Percentiles rank a stretch among this genome's conserved stretches.
These are phyloP conservation scores for Neoitamus cyanurus DNA, from an alignment of 2,888 invertebrate genomes.

Conservation along the genomic window DNA sequence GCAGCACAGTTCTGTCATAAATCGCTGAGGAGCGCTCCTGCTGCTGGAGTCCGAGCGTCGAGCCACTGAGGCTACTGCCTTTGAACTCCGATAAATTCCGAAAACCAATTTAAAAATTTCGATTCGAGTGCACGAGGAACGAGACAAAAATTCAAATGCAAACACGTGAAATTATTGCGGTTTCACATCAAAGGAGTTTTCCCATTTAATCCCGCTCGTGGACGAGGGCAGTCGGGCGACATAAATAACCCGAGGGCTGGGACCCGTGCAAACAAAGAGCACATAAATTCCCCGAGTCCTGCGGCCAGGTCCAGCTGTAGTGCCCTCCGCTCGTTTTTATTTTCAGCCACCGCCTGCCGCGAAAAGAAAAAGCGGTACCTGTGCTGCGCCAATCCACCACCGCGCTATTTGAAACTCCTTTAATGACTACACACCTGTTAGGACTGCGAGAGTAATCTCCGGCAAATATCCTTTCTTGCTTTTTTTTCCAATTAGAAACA, in stretches of 20 bases:
- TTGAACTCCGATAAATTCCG: background rate
- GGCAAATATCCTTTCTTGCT: slow-evolving; percentile 19
- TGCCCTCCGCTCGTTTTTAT: background rate
- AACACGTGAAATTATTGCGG: slow-evolving; percentile 8
- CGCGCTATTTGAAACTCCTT: background rate
- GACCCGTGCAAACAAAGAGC: background rate
- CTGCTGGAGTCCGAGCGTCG: background rate
- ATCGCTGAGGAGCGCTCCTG: background rate
- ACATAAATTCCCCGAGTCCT: background rate
- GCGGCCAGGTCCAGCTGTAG: background rate
- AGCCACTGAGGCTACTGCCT: background rate
- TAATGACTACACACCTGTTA: slow-evolving; percentile 18
- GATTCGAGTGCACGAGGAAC: background rate
- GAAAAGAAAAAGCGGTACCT: background rate
- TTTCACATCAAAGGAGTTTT: background rate
- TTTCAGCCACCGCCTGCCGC: background rate
- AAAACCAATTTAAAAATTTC: background rate
- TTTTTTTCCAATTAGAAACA: slow-evolving; percentile 4
- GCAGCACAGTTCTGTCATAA: background rate
- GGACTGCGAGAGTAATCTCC: background rate
- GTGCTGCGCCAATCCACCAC: too few species aligned
- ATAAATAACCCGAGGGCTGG: background rate
- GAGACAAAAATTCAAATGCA: background rate
- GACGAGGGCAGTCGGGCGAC: background rate
- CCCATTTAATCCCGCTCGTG: background rate